Percentiles rank a stretch among this genome's conserved stretches.
These are phyloP conservation scores for Rhinoptilus africanus DNA, from an alignment of 2,113 vertebrate species.

Conservation along the genomic window DNA sequence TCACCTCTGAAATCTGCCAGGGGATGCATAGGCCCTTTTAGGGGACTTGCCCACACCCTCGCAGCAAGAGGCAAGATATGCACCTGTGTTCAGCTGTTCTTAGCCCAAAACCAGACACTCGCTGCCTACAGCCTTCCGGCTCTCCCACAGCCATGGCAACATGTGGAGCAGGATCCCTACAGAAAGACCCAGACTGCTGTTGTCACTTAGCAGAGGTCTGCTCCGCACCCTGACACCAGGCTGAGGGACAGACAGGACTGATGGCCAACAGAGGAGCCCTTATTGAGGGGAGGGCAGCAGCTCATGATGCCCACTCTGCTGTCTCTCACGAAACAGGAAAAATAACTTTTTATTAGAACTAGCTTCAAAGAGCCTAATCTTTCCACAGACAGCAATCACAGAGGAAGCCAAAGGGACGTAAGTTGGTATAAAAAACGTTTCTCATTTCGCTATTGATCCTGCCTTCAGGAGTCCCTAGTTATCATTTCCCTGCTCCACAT, in stretches of 20 bases:
- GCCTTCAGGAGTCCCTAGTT: not conserved
- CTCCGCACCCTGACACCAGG: rapidly evolving
- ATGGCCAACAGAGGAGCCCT: not conserved
- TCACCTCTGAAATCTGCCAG: not conserved
- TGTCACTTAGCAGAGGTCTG: not conserved
- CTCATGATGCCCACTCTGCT: not conserved
- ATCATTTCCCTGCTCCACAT: not conserved
- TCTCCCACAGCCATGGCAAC: not conserved
- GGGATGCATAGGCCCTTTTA: not conserved
- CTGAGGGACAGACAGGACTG: not conserved
- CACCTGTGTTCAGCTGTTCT: not conserved
- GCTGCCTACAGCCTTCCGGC: not conserved
- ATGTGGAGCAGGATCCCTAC: not conserved
- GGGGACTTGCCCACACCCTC: not conserved
- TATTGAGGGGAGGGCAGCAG: not conserved
- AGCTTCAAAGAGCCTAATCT: not conserved
- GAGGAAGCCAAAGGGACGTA: not conserved
- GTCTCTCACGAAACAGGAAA: not conserved
- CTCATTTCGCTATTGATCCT: not conserved
- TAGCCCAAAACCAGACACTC: not conserved
- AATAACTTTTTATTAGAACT: not conserved
- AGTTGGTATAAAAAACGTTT: not conserved
- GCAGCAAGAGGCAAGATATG: not conserved
- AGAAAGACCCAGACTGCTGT: not conserved
- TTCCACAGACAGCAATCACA: not conserved